Base-by-base conservation (phyloP, 2,888 invertebrate genomes). In the Achlya flavicornis region DNA sequence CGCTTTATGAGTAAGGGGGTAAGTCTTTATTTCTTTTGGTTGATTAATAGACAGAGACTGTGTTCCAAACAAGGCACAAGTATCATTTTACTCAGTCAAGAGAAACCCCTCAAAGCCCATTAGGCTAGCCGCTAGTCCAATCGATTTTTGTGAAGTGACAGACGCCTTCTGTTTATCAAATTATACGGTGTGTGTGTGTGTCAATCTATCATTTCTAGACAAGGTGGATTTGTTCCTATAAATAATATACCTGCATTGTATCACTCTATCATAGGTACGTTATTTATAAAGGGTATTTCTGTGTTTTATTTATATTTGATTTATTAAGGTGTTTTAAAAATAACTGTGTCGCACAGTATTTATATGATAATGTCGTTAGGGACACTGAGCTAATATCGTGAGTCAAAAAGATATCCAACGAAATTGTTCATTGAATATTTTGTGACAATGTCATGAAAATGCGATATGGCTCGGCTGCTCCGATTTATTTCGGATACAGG, bases 41-140 rank as follows among this genome's bases (percentile, higher is more conserved):
- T 61, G 38, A 60, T n/a, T 46, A n/a, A 59, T 10, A 38, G 61
- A 63, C 57, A 11, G 60, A 64, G 63, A 66, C 16, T 62, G 65
- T 67, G 61, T 48, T 43, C 57, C 41, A 58, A 70, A 71, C 59
- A 65, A 66, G 67, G 63, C 71, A 65, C 71, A 65, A 70, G 67
- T 74, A 74, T 77, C 74, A 71, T 71, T 73, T 79, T 75, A 79
- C 80, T 71, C 74, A 74, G 69, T 41, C 53, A 53, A 53, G 71
- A 71, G 87, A 87, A 88, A 83, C 87, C 87, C 78, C 84, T 75
- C 75, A 75, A 68, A 72, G 76, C 63, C 78, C 70, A 77, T 77
- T 79, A 81, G 80, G 77, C 76, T 79, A 70, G 81, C 71, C 76
- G 77, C 76, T 79, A 70, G 81, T 72, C 76, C 75, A 83, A 85